Base-by-base conservation (phyloP, 2,888 invertebrate species). In the Pegoplata infirma region DNA sequence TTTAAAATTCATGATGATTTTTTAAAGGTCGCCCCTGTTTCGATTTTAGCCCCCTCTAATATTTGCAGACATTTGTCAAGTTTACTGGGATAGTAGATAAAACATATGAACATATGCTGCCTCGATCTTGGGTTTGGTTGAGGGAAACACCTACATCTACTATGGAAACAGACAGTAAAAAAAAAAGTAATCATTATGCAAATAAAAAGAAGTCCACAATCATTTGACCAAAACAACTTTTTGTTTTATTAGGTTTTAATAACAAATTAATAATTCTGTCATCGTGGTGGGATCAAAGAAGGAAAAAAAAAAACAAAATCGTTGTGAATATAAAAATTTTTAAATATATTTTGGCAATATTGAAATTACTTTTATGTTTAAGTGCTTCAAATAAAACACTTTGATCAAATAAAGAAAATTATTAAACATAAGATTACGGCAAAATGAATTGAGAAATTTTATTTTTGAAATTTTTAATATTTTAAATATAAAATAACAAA, bases 231-330 rank as follows among this genome's bases (percentile, higher is more conserved):
- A 55, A 75, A 40, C 47, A 44, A 63, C 44, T 63, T 67, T 63
- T 53, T 55, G 28, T 25, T 67, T 72, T 71, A 71, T 71, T 71
- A 66, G 66, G 59, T 68, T 51, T 66, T 61, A 63, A 67, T 49
- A 75, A 75, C 5, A 58, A 79, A 79, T 79, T 72, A 72, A 79
- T 79, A 79, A 75, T 79, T 75, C 75, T 75, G 75, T 79, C 79
- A 75, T 75, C 79, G 71, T 75, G 67, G 66, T 56, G 71, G 55
- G 40, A 66, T 66, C 49, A 46, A 19, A 68, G 44, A 44, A 7
- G 16, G 16, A 36, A 28, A 46, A 44, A 36, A 46, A 44, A 61
- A 36, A 7, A 51, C 44, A 5, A 69, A 23, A 28, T n/a, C n/a
- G n/a, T n/a, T 19, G 49, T 2, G 2, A n/a, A 14, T 14, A 16